These are phyloP conservation scores for Cairina moschata DNA, from an alignment of 2,113 vertebrate species.

Conservation along the genomic window DNA sequence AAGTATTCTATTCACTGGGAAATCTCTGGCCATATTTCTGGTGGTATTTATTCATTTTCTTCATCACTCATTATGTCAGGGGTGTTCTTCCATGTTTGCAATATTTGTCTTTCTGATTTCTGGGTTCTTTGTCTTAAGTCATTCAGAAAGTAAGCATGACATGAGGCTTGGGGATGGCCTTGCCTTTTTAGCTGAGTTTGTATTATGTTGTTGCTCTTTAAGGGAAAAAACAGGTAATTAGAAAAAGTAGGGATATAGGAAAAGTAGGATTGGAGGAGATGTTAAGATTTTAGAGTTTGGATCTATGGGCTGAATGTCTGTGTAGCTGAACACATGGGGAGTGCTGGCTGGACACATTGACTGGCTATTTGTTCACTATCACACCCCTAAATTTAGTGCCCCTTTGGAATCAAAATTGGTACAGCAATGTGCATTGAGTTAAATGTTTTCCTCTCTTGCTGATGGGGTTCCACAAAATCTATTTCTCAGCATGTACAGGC, in stretches of 20 bases:
- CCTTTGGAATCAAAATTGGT: not conserved
- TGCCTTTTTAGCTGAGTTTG: not conserved
- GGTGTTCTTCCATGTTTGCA: not conserved
- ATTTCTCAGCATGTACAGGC: not conserved
- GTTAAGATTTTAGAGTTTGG: not conserved
- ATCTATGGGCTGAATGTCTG: not conserved
- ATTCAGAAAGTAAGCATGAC: not conserved
- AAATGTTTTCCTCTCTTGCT: not conserved
- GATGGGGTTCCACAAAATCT: not conserved
- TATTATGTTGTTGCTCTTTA: not conserved
- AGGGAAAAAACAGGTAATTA: not conserved
- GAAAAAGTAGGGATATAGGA: not conserved
- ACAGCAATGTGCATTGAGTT: not conserved
- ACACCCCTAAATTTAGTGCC: not conserved
- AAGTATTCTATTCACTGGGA: not conserved
- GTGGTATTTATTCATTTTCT: not conserved
- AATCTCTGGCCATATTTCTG: not conserved
- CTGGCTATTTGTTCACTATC: not conserved
- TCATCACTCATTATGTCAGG: accelerated
- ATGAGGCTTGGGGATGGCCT: not conserved
- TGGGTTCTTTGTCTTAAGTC: not conserved
- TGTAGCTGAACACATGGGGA: not conserved
- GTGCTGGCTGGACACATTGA: not conserved
- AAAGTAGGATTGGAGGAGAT: not conserved
- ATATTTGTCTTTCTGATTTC: not conserved